phyloP scores from a whole-genome alignment of 2,113 vertebrate genomes.

The Procavia capensis region DNA sequence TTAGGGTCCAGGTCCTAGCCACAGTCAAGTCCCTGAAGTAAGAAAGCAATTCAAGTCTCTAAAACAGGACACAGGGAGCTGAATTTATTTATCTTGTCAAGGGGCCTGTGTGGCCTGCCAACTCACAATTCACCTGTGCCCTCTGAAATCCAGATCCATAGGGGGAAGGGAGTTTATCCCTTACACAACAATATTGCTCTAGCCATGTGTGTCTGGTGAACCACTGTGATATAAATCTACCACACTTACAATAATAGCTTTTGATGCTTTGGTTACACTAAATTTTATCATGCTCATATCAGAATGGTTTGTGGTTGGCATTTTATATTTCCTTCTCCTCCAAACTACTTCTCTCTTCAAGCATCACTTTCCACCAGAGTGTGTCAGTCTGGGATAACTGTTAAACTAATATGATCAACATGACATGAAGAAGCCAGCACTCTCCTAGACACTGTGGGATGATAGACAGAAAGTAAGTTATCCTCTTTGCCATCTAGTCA shows the following conservation, averaged over 20 bases:
- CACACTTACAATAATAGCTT: slow-evolving; percentile 29
- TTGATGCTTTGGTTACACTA: slow-evolving; percentile 52
- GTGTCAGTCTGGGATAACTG: neutral
- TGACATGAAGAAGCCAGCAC: neutral
- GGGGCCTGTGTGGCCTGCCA: neutral
- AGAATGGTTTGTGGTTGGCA: slow-evolving; percentile 31
- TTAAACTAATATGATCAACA: neutral
- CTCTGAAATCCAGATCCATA: slow-evolving; percentile 5
- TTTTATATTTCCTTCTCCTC: slow-evolving; percentile 57
- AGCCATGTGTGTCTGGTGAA: neutral
- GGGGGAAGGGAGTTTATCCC: neutral
- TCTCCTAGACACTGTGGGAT: neutral
- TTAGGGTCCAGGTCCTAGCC: neutral
- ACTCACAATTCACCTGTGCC: slow-evolving; percentile 41
- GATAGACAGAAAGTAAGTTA: neutral
- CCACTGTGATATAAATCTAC: neutral
- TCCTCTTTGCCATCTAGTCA: neutral
- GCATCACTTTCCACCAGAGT: slow-evolving; percentile 38
- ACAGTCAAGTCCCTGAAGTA: neutral
- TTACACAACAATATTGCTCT: neutral
- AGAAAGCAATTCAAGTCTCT: neutral
- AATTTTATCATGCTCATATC: slow-evolving; percentile 54
- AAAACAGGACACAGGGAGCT: slow-evolving; percentile 11
- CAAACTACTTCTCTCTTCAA: slow-evolving; percentile 59
- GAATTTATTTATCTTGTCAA: slow-evolving; percentile 41